phyloP scores from a whole-genome alignment of 2,113 vertebrate species.

The Macquaria ambigua region DNA sequence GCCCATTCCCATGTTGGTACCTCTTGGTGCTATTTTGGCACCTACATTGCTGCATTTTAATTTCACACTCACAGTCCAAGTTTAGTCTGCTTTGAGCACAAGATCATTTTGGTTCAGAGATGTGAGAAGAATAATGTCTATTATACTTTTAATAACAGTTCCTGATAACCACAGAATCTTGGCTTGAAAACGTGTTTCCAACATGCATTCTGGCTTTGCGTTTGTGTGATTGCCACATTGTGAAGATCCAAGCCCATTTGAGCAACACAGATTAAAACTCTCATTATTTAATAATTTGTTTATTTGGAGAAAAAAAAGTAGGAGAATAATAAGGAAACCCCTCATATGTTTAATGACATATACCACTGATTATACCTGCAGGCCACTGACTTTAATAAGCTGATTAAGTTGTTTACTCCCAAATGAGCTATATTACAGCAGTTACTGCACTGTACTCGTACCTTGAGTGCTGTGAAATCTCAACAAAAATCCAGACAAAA shows the following conservation, averaged over 20 bases:
- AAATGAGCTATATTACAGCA: conserved; percentile 38
- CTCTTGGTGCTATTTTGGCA: conserved; percentile 17
- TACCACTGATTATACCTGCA: not conserved
- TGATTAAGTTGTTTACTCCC: conserved; percentile 56
- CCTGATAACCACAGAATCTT: not conserved
- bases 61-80: conserved; percentile 16
- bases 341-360: too few relatives aligned
- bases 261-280: not conserved
- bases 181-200: not conserved
- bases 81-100: conserved; percentile 33
- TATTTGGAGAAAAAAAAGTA: not conserved
- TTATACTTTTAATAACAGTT: not conserved
- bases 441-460: conserved; percentile 9
- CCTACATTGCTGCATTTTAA: not conserved
- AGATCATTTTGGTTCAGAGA: conserved; percentile 21
- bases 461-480: conserved; percentile 36
- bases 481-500: conserved; percentile 22
- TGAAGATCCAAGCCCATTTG: not conserved
- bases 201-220: not conserved
- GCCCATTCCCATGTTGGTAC: not conserved
- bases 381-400: conserved; percentile 39
- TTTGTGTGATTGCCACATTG: conserved; percentile 2
- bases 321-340: not conserved
- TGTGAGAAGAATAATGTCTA: conserved; percentile 22
- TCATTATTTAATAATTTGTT: not conserved